A percentile compares a stretch with the other conserved stretches of the same genome.
Conservation (phyloP, 2,888 invertebrate genomes). For the Entomobrya multifasciata region DNA sequence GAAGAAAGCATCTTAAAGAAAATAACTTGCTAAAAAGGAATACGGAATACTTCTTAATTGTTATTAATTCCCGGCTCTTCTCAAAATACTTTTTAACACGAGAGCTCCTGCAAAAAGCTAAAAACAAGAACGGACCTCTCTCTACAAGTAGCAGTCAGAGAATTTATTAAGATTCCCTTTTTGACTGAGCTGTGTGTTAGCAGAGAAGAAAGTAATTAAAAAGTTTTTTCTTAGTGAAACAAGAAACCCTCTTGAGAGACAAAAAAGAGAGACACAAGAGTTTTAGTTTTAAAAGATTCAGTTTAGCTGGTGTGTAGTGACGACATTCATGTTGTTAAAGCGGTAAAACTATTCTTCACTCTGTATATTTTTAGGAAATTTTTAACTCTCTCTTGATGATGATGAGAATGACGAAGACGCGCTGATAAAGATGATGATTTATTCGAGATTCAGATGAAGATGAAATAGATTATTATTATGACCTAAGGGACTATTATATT, state of each 20-base stretch:
- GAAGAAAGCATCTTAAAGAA: not conserved
- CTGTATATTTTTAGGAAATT: too few relatives aligned
- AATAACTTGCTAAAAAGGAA: not conserved
- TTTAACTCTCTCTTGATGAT: not conserved
- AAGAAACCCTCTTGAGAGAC: conserved; percentile 1
- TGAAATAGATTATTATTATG: conserved; percentile 50
- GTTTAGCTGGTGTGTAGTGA: not conserved
- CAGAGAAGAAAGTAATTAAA: conserved; percentile 61
- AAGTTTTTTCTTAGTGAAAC: conserved; percentile 52
- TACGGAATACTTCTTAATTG: conserved; percentile 48
- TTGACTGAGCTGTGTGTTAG: conserved; percentile 18
- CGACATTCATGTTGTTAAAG: not conserved
- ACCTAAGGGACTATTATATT: conserved; percentile 18
- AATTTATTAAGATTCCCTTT: conserved; percentile 40
- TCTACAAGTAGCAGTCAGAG: conserved; percentile 1
- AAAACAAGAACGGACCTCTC: not conserved
- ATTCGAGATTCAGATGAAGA: conserved; percentile 51
- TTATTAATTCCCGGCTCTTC: conserved; percentile 42
- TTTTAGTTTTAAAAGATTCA: not conserved
- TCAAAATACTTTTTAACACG: conserved; percentile 25
- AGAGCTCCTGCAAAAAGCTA: not conserved
- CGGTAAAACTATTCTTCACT: not conserved
- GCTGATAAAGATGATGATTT: conserved; percentile 41
- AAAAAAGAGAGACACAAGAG: not conserved
- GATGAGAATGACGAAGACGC: not conserved